phyloP scores from a whole-genome alignment of 92 coral and sea anemone genomes.

The Epizoanthus illoricatus region DNA sequence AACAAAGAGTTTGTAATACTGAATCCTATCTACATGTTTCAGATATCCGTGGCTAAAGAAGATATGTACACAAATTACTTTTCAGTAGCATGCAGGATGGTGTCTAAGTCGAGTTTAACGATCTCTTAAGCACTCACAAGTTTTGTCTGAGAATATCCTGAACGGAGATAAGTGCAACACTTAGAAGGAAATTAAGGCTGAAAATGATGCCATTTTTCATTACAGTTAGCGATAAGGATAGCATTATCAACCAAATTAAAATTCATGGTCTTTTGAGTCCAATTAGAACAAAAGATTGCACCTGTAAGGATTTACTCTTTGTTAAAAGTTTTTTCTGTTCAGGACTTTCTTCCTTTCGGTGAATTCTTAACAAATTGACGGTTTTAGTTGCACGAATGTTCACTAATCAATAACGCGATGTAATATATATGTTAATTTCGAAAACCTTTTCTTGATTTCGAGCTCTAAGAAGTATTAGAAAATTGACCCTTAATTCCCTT shows the following conservation, averaged over 20 bases:
- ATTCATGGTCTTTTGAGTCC: constrained; percentile 34
- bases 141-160: constrained; percentile 42
- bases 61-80: constrained; percentile 3
- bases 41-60: constrained; percentile 15
- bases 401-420: constrained; percentile 8
- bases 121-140: constrained; percentile 26
- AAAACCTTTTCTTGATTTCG: background rate
- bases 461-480: background rate
- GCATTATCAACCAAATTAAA: constrained; percentile 32
- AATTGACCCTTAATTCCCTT: background rate
- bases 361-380: constrained; percentile 32
- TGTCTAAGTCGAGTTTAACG: constrained; percentile 27
- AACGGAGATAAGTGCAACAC: constrained; percentile 16
- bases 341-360: constrained; percentile 29
- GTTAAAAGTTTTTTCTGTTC: constrained; percentile 23
- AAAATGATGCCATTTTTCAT: constrained; percentile 37
- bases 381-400: constrained; percentile 26
- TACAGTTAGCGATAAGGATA: constrained; percentile 20
- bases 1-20: constrained; percentile 4
- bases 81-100: constrained; percentile 12
- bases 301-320: constrained; percentile 41
- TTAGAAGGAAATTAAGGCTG: constrained; percentile 37
- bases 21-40: constrained; percentile 4
- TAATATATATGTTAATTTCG: constrained; percentile 32
- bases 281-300: constrained; percentile 39